phyloP scores from a whole-genome alignment of 2,888 invertebrate genomes.

The Trypoxylon attenuatum region DNA sequence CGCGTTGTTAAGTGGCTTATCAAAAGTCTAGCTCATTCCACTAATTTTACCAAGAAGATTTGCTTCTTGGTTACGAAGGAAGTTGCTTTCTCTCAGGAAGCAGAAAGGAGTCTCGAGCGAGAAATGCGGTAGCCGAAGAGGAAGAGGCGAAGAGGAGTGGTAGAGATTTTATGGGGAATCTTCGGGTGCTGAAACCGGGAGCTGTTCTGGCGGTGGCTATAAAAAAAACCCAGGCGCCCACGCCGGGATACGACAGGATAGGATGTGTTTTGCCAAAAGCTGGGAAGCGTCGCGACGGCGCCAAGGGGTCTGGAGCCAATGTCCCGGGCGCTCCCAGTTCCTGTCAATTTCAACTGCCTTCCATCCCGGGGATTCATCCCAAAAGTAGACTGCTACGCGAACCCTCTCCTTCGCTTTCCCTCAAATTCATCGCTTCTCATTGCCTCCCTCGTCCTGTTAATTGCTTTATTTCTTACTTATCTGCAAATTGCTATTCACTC shows the following conservation, averaged over 20 bases:
- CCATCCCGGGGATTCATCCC: conserved; percentile 41
- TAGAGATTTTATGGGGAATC: conserved; percentile 61
- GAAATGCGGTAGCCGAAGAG: conserved; percentile 4
- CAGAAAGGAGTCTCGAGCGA: conserved; percentile 3
- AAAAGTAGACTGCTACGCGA: conserved; percentile 29
- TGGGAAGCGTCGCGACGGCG: conserved; percentile 70
- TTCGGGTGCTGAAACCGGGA: conserved; percentile 54
- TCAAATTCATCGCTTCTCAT: too few species aligned
- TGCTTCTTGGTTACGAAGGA: conserved; percentile 29
- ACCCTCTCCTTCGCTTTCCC: conserved; percentile 7
- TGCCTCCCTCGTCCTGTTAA: too few species aligned
- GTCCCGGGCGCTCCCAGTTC: conserved; percentile 51
- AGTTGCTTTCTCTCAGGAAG: conserved; percentile 16
- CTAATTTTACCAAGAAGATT: too few species aligned
- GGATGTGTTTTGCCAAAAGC: conserved; percentile 72
- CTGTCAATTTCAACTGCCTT: conserved; percentile 59
- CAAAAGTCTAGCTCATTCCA: too few species aligned
- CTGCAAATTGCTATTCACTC: too few species aligned
- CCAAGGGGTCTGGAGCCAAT: conserved; percentile 71
- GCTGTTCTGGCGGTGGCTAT: conserved; percentile 50
- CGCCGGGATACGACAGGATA: conserved; percentile 59
- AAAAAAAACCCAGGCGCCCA: conserved; percentile 62
- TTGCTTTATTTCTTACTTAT: too few species aligned
- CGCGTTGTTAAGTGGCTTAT: too few species aligned
- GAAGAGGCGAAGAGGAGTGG: conserved; percentile 21